A percentile compares a stretch with the other conserved stretches of the same genome.
These are phyloP conservation scores for Alviniconcha strummeri DNA, from an alignment of 2,888 invertebrate genomes.

Conservation along the genomic window DNA sequence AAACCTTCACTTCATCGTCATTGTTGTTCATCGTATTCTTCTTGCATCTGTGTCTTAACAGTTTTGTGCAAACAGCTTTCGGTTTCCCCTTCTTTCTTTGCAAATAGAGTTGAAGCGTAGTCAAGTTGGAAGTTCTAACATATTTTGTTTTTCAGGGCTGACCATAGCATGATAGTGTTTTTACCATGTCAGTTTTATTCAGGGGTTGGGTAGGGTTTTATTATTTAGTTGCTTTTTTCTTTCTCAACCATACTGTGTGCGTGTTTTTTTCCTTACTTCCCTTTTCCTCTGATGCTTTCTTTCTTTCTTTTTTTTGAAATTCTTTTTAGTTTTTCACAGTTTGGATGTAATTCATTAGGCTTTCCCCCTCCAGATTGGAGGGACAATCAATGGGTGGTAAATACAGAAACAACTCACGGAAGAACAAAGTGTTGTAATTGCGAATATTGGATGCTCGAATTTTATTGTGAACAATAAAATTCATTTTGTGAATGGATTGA, in stretches of 20 bases:
- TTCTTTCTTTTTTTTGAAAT: background rate
- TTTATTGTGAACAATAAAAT: slow-evolving; percentile 32
- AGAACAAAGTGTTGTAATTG: slow-evolving; percentile 8
- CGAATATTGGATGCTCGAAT: slow-evolving; percentile 18
- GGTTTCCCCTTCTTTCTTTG: too few species aligned
- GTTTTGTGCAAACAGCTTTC: too few species aligned
- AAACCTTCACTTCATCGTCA: background rate
- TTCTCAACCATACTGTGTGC: too few species aligned
- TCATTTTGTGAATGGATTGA: slow-evolving; percentile 29
- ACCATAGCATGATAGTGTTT: too few species aligned
- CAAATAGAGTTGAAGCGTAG: too few species aligned
- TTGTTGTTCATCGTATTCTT: background rate
- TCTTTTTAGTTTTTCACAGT: background rate
- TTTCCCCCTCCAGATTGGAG: too few species aligned
- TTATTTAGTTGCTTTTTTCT: too few species aligned
- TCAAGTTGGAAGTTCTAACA: too few species aligned
- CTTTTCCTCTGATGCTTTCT: background rate
- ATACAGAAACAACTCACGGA: background rate
- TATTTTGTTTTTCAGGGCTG: too few species aligned
- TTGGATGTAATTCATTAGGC: background rate
- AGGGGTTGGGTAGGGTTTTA: too few species aligned
- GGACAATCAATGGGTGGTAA: background rate
- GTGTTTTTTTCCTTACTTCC: too few species aligned
- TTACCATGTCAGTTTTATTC: too few species aligned
- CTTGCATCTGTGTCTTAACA: background rate